phyloP scores from a whole-genome alignment of 2,113 vertebrate species.

The Tretioscincus oriximinensis region DNA sequence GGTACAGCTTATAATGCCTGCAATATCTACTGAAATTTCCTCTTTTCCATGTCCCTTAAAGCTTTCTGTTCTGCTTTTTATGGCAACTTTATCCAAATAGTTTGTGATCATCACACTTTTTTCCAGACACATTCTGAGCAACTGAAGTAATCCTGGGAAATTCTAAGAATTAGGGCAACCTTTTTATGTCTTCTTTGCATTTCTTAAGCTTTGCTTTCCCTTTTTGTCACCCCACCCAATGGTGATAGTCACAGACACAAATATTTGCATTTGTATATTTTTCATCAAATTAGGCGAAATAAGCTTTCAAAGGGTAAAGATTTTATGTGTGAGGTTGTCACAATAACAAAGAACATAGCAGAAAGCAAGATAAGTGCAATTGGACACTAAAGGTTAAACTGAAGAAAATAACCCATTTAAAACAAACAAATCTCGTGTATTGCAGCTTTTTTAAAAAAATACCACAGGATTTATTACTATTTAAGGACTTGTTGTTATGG shows the following conservation, averaged over 20 bases:
- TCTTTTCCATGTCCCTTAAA: too few species aligned
- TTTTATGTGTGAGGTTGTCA: not conserved
- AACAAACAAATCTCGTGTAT: not conserved
- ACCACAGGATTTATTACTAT: too few species aligned
- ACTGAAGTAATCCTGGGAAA: not conserved
- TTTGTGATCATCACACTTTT: not conserved
- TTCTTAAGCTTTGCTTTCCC: not conserved
- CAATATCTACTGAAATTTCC: too few species aligned
- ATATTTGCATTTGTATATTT: not conserved
- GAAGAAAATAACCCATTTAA: not conserved
- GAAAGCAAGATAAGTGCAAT: not conserved
- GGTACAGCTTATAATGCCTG: too few species aligned
- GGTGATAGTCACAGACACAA: not conserved
- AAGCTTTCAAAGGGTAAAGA: not conserved
- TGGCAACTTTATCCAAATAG: not conserved
- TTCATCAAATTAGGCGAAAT: not conserved
- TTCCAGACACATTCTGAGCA: not conserved
- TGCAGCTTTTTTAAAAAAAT: not conserved
- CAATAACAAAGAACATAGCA: not conserved
- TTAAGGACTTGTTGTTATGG: too few species aligned
- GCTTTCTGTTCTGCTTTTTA: too few species aligned
- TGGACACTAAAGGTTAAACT: not conserved
- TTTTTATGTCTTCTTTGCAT: not conserved
- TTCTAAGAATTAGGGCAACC: not conserved
- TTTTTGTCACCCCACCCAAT: not conserved